Percentiles rank a stretch among this genome's conserved stretches.
Conservation (phyloP, 2,797 vertebrate species). For the Dermochelys coriacea region DNA sequence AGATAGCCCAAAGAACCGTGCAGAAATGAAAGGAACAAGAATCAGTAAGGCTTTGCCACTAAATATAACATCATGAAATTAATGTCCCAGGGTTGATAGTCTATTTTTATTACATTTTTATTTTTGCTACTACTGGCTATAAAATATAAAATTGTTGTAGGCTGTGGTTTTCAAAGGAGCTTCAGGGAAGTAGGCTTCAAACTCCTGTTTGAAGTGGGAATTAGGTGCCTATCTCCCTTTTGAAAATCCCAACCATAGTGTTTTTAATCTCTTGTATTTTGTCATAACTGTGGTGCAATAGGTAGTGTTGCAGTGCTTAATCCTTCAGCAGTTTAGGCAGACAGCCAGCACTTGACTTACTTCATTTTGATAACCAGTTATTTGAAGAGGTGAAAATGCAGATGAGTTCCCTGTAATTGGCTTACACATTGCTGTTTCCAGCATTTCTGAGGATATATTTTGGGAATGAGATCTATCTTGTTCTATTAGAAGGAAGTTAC, state of each 20-base stretch:
- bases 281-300: not conserved
- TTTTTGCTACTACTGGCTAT: constrained; percentile 34
- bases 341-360: not conserved
- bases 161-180: not conserved
- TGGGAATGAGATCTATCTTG: constrained; percentile 56
- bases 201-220: constrained; percentile 31
- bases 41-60: not conserved
- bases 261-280: constrained; percentile 18
- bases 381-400: constrained; percentile 63
- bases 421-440: constrained; percentile 46
- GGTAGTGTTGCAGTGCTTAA: constrained; percentile 46
- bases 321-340: constrained; percentile 29
- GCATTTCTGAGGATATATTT: not conserved
- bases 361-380: constrained; percentile 22
- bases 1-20: not conserved
- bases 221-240: not conserved
- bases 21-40: not conserved
- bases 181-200: constrained; percentile 14
- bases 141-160: not conserved
- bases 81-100: rapidly evolving
- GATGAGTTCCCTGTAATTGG: not conserved
- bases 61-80: not conserved
- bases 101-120: not conserved
- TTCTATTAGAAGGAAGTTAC: constrained; percentile 39
- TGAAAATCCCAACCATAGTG: not conserved